Percentiles rank a stretch among this genome's conserved stretches.
phyloP scores from a whole-genome alignment of 2,113 vertebrate species.

The Megaleporinus macrocephalus region DNA sequence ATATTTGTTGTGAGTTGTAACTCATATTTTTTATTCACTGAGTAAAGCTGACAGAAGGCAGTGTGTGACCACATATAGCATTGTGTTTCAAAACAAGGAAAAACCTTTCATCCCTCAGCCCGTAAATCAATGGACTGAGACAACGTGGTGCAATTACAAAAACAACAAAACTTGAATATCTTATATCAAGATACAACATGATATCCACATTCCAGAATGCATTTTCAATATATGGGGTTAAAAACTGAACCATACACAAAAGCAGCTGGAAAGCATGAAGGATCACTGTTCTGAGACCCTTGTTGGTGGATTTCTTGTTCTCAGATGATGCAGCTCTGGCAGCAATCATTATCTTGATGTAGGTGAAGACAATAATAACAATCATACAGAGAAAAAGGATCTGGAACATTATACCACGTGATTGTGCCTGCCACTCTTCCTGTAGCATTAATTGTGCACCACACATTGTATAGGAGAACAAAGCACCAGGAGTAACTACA shows the following conservation, averaged over 20 bases:
- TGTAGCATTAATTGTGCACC: slow-evolving; percentile 18
- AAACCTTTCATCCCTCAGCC: slow-evolving; percentile 55
- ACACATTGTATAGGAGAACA: slow-evolving; percentile 22
- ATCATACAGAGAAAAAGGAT: slow-evolving; percentile 43
- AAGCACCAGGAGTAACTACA: background rate
- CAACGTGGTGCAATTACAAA: slow-evolving; percentile 52
- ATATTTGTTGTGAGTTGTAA: no score
- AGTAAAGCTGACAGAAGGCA: background rate
- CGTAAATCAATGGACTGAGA: slow-evolving; percentile 55
- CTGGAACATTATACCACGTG: background rate
- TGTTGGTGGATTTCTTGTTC: slow-evolving; percentile 39
- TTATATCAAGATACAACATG: slow-evolving; percentile 18
- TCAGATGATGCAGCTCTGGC: slow-evolving; percentile 45
- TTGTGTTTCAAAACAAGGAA: slow-evolving; percentile 40
- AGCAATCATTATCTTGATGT: slow-evolving; percentile 53
- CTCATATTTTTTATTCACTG: slow-evolving; percentile 16
- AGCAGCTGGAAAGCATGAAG: slow-evolving; percentile 60
- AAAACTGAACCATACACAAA: slow-evolving; percentile 47
- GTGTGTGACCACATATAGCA: slow-evolving; percentile 41
- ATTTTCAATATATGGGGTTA: slow-evolving; percentile 46
- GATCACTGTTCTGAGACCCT: slow-evolving; percentile 54
- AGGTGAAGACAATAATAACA: slow-evolving; percentile 45
- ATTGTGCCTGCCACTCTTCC: slow-evolving; percentile 41
- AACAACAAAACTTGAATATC: slow-evolving; percentile 38
- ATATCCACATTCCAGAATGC: slow-evolving; percentile 20